Base-by-base conservation (phyloP, 2,888 invertebrate species). In the Andrena haemorrhoa region DNA sequence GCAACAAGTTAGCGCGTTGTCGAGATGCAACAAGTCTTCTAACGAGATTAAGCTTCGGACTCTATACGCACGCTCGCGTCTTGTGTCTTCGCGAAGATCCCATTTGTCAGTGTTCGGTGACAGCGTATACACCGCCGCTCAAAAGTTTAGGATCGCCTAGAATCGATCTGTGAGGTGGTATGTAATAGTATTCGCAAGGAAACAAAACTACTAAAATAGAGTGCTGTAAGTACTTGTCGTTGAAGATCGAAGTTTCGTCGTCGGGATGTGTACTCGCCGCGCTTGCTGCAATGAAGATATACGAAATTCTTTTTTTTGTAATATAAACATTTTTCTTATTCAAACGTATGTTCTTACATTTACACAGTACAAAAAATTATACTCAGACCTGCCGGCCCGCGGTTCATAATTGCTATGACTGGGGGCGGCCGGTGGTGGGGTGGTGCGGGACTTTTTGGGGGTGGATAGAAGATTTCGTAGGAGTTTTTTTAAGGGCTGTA, bases 321-420 rank as follows among this genome's bases (percentile, higher is more conserved):
- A 93, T 93, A 93, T 93, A 93, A 93, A 93, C 93, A 93, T 93
- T 95, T 95, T 95, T 95, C 95, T 95, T 95, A 95, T 95, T 95
- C 95, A 95, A 95, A 95, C 95, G 96, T 96, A 96, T 96, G 96
- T 96, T 96, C 96, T 96, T 96, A 96, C 96, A 96, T 96, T 96
- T 96, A 96, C 96, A 97, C 96, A 96, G 96, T 96, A 97, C 96
- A 96, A 97, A 96, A 96, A 96, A 96, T 96, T 96, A 95, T 95
- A 95, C 95, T 94, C 94, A 93, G 89, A 92, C 89, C 92, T 92
- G 91, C 92, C 92, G 89, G 89, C 91, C 90, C 89, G 92, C 92
- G 92, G 90, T 92, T 93, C 91, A 90, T 91, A 93, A 93, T 90
- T 91, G 91, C 91, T 92, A 88, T 91, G 92, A 92, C 91, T 91